phyloP scores from a whole-genome alignment of 1,140 invertebrate species.

The Drosophila micromelanica region DNA sequence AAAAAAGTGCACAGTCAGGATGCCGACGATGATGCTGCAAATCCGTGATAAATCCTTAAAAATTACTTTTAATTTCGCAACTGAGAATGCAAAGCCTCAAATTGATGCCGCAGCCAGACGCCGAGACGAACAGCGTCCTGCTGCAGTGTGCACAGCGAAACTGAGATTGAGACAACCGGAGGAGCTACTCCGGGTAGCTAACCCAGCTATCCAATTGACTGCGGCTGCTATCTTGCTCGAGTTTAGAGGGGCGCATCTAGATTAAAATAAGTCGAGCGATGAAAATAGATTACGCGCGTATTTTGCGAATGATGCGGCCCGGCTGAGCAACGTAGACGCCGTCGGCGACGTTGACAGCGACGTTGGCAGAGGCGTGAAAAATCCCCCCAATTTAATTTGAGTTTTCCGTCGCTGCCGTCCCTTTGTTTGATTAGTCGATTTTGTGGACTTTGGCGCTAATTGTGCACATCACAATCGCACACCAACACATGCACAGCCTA shows the following conservation, averaged over 20 bases:
- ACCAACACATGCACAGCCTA: slow-evolving; percentile 8
- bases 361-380: slow-evolving; percentile 59
- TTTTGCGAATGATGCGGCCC: slow-evolving; percentile 57
- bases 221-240: slow-evolving; percentile 24
- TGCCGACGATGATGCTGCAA: slow-evolving; percentile 59
- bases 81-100: slow-evolving; percentile 56
- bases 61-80: slow-evolving; percentile 66
- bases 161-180: slow-evolving; percentile 13
- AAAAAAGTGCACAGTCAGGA: slow-evolving; percentile 41
- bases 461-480: slow-evolving; percentile 44
- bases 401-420: slow-evolving; percentile 41
- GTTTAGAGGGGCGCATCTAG: slow-evolving; percentile 44
- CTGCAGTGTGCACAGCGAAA: slow-evolving; percentile 26
- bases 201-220: slow-evolving; percentile 28
- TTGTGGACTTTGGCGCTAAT: slow-evolving; percentile 69
- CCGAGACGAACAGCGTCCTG: background rate
- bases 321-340: slow-evolving; percentile 14
- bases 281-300: slow-evolving; percentile 72
- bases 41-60: slow-evolving; percentile 71
- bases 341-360: slow-evolving; percentile 5
- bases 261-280: slow-evolving; percentile 73
- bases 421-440: slow-evolving; percentile 70
- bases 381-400: slow-evolving; percentile 63
- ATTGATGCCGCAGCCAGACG: slow-evolving; percentile 36
- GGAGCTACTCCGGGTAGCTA: slow-evolving; percentile 1